Percentiles rank a stretch among this genome's conserved stretches.
phyloP scores from a whole-genome alignment of 2,113 vertebrate species.

The Neofelis nebulosa region DNA sequence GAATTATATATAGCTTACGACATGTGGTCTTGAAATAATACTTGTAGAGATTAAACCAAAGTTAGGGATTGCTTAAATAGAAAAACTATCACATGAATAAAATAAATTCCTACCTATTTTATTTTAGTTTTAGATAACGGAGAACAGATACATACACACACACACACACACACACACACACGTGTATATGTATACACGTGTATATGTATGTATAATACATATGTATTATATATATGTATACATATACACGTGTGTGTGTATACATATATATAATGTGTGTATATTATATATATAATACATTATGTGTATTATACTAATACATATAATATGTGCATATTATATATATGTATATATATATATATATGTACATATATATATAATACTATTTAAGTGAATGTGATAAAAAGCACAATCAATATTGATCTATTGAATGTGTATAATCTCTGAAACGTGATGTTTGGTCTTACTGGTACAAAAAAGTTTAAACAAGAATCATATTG shows the following conservation, averaged over 20 bases:
- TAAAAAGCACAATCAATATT: background rate
- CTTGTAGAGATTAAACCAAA: background rate
- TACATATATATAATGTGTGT: background rate
- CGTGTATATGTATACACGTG: too few relatives aligned
- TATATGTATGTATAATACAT: too few relatives aligned
- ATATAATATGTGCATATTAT: too few relatives aligned
- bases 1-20: background rate
- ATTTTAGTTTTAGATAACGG: background rate
- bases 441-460: too few relatives aligned
- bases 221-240: too few relatives aligned
- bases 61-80: background rate
- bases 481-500: background rate
- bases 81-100: slow-evolving; percentile 7
- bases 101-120: background rate
- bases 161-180: too few relatives aligned
- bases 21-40: background rate
- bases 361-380: background rate
- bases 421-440: background rate
- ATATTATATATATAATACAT: too few relatives aligned
- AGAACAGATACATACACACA: background rate
- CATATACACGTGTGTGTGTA: too few relatives aligned
- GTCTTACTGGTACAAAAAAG: background rate
- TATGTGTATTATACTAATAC: too few relatives aligned
- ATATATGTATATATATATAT: too few relatives aligned
- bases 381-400: background rate